Percentiles rank a stretch among this genome's conserved stretches.
These are phyloP conservation scores for Bombylius discolor DNA, from an alignment of 2,888 invertebrate genomes.

Conservation along the genomic window DNA sequence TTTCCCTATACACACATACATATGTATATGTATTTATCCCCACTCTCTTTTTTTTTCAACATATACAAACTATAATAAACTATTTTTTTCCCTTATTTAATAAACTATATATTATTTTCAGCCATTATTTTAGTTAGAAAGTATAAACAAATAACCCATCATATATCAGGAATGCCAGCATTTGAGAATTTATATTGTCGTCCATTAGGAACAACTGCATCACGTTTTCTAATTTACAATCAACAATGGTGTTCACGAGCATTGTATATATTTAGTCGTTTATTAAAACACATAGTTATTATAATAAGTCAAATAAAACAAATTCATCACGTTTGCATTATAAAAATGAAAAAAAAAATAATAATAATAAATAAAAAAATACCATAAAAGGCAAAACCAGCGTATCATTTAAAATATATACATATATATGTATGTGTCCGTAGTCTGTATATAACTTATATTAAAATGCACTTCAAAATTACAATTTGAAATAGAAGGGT, in stretches of 20 bases:
- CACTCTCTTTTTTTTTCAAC: no score
- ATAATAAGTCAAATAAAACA: no score
- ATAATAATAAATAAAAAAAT: neutral
- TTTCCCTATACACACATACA: no score
- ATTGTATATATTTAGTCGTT: neutral
- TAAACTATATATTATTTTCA: no score
- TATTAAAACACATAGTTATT: no score
- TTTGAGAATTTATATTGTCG: neutral
- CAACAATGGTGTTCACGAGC: neutral
- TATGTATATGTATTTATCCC: no score
- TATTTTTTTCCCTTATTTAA: no score
- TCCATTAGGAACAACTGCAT: constrained; percentile 7
- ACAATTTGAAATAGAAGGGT: neutral
- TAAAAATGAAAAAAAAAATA: neutral
- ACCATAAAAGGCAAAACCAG: neutral
- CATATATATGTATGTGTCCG: no score
- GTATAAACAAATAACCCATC: neutral
- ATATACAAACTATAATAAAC: no score
- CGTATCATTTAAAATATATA: neutral
- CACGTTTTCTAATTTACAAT: constrained; percentile 9
- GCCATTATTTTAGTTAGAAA: neutral
- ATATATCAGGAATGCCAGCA: neutral
- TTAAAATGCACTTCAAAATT: neutral
- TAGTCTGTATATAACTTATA: neutral
- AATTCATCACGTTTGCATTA: no score